Conservation (phyloP, 2,113 vertebrate genomes). For the Catharus minimus region DNA sequence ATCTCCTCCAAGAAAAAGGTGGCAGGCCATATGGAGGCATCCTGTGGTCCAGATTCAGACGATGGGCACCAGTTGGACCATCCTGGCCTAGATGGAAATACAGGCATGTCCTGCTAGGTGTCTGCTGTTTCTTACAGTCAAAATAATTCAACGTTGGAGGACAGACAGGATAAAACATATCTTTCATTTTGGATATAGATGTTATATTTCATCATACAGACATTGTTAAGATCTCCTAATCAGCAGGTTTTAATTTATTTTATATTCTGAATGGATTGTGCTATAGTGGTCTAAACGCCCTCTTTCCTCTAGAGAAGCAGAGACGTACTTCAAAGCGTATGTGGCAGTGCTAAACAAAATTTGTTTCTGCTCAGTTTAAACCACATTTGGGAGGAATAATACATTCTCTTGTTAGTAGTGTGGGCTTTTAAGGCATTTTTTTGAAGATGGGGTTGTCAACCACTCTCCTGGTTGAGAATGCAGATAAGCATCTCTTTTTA, state of each 20-base stretch:
- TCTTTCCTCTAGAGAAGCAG: slow-evolving; percentile 24
- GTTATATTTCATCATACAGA: neutral
- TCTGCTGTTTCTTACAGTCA: slow-evolving; percentile 18
- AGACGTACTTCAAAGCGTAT: neutral
- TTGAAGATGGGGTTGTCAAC: slow-evolving; percentile 21
- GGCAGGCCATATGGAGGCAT: slow-evolving; percentile 67
- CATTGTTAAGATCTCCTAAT: slow-evolving; percentile 10
- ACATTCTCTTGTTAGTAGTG: slow-evolving; percentile 25
- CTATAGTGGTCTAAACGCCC: neutral
- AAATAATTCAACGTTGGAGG: neutral
- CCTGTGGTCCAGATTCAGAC: slow-evolving; percentile 49
- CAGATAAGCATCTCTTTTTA: slow-evolving; percentile 40
- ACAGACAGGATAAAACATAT: neutral
- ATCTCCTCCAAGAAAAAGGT: slow-evolving; percentile 63
- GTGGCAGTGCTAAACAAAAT: slow-evolving; percentile 41
- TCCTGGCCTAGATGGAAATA: neutral
- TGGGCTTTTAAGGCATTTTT: slow-evolving; percentile 14
- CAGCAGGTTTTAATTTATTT: slow-evolving; percentile 58
- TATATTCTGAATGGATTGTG: slow-evolving; percentile 24
- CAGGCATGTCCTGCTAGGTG: neutral
- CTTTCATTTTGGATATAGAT: slow-evolving; percentile 2
- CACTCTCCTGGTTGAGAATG: slow-evolving; percentile 11
- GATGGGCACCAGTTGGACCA: slow-evolving; percentile 22
- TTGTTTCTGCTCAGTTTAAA: slow-evolving; percentile 54
- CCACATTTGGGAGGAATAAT: slow-evolving; percentile 52